These are phyloP conservation scores for Epinephelus malabaricus DNA, from an alignment of 2,797 vertebrate species.

Conservation along the genomic window DNA sequence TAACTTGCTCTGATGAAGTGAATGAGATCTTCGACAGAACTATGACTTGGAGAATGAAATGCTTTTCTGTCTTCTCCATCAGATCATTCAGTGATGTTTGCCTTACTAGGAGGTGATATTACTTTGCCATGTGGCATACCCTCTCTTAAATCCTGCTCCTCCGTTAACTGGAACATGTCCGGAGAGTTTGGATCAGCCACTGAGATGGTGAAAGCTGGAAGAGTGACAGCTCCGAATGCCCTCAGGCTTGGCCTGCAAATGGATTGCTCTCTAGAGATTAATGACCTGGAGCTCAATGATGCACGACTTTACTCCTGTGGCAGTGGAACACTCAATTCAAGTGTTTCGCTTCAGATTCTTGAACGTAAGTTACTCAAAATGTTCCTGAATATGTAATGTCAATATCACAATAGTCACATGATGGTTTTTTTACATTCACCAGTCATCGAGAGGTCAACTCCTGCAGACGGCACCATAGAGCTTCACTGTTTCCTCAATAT, in stretches of 20 bases:
- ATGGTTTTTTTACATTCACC: conserved; percentile 19
- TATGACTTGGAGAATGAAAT: background rate
- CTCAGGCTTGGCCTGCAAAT: conserved; percentile 27
- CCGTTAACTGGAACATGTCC: conserved; percentile 60
- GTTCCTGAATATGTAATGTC: background rate
- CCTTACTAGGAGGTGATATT: conserved; percentile 44
- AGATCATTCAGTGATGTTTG: conserved; percentile 47
- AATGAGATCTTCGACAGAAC: background rate
- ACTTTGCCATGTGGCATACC: conserved; percentile 64
- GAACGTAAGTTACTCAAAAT: conserved; percentile 45
- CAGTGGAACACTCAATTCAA: conserved; percentile 31
- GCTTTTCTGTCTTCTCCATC: background rate
- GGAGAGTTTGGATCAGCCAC: accelerated
- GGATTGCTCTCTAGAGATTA: conserved; percentile 74
- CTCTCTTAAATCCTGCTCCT: conserved; percentile 51
- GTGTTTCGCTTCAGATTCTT: conserved; percentile 58
- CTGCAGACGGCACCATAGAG: background rate
- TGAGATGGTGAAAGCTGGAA: conserved; percentile 58
- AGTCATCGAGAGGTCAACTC: background rate
- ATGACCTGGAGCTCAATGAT: conserved; percentile 20
- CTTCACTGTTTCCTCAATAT: conserved; percentile 69
- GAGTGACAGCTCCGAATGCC: background rate
- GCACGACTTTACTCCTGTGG: conserved; percentile 64
- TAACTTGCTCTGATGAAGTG: background rate
- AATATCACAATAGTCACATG: background rate